Evolutionary conservation across 2,797 vertebrate genomes (phyloP).

Genomic region (Malurus leucopterus): DNA sequence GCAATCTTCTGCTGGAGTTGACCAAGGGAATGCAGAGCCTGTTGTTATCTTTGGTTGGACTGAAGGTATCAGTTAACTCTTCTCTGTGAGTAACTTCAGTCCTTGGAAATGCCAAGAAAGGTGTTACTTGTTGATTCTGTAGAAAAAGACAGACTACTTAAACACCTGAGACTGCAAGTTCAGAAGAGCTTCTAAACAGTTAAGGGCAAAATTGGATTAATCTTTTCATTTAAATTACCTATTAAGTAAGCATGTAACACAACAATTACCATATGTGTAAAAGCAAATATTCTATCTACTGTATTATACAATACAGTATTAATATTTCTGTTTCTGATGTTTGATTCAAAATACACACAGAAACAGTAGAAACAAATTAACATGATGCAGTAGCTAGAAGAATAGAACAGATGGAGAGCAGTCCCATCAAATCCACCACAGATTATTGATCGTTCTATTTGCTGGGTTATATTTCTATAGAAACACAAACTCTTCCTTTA

Average conservation of each 20-base stretch:
- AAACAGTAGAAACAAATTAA: background rate
- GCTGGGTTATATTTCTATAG: background rate
- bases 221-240: background rate
- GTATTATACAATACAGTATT: background rate
- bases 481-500: background rate
- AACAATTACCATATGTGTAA: background rate
- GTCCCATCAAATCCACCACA: background rate
- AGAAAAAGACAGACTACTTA: background rate
- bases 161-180: background rate
- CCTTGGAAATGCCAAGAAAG: background rate
- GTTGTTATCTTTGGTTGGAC: constrained; percentile 87
- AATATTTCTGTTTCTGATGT: background rate
- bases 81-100: constrained; percentile 8
- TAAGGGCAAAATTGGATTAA: background rate
- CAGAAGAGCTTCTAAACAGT: background rate
- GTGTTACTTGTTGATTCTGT: background rate
- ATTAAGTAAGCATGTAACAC: background rate
- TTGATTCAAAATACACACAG: background rate
- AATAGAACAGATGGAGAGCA: background rate
- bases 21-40: constrained; percentile 83
- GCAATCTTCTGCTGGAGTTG: constrained; percentile 79
- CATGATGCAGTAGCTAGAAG: background rate
- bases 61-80: constrained; percentile 74
- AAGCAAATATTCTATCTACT: background rate
- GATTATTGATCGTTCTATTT: background rate